Conservation (phyloP, 64 coral and sea anemone genomes). For the Pocillopora verrucosa region DNA sequence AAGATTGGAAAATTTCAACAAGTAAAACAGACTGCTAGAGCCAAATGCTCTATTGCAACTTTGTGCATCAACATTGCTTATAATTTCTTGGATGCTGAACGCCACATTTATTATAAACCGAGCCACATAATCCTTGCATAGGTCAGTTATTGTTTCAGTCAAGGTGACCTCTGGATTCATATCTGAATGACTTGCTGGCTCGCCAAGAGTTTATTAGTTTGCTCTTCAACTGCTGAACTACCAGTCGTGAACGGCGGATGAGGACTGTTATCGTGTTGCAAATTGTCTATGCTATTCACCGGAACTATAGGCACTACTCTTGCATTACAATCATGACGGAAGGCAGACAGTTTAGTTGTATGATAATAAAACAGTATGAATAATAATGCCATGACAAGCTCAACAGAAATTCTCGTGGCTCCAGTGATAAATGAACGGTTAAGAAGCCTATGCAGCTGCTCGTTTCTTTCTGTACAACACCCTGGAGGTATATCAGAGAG, state of each 20-base stretch:
- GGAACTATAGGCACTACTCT: conserved; percentile 30
- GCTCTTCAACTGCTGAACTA: no score
- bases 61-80: neutral
- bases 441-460: conserved; percentile 38
- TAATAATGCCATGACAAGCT: conserved; percentile 37
- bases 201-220: neutral
- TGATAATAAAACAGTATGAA: conserved; percentile 40
- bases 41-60: conserved; percentile 10
- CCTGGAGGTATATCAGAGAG: conserved; percentile 26
- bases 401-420: conserved; percentile 26
- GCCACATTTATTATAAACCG: neutral
- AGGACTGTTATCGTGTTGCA: neutral
- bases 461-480: conserved; percentile 43
- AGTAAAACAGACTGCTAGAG: conserved; percentile 2
- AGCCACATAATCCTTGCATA: conserved; percentile 14
- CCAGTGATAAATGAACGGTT: conserved; percentile 46
- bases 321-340: conserved; percentile 1
- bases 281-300: conserved; percentile 3
- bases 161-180: neutral
- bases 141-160: conserved; percentile 6
- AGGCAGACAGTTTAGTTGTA: conserved; percentile 8
- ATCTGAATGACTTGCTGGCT: neutral
- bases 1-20: conserved; percentile 1
- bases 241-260: no score
- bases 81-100: neutral